Conservation (phyloP, 2,888 invertebrate genomes). For the Brenthis ino region DNA sequence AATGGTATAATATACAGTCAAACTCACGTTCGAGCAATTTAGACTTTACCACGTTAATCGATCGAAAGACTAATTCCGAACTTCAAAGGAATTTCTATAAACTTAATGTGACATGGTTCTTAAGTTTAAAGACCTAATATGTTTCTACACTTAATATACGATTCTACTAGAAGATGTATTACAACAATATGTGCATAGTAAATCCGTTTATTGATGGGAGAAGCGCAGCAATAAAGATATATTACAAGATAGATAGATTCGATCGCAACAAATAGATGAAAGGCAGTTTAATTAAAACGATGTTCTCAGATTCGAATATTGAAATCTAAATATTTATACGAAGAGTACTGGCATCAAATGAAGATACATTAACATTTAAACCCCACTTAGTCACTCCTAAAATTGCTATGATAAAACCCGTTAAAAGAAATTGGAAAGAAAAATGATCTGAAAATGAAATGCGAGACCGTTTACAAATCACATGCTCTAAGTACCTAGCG, state of each 20-base stretch:
- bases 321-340: too few species aligned
- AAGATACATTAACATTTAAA: too few species aligned
- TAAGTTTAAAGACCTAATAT: background rate
- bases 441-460: slow-evolving; percentile 16
- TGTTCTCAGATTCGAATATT: too few species aligned
- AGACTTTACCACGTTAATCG: slow-evolving; percentile 20
- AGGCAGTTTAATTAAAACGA: too few species aligned
- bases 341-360: too few species aligned
- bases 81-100: slow-evolving; percentile 14
- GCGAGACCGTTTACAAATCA: slow-evolving; percentile 22
- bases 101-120: slow-evolving; percentile 7
- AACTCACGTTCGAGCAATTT: slow-evolving; percentile 23
- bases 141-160: too few species aligned
- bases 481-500: slow-evolving; percentile 34
- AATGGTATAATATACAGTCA: slow-evolving; percentile 27
- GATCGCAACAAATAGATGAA: too few species aligned
- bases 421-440: background rate
- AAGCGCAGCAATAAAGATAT: too few species aligned
- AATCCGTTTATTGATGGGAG: too few species aligned
- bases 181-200: too few species aligned
- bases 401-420: background rate
- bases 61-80: slow-evolving; percentile 17
- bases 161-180: too few species aligned
- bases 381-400: background rate
- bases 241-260: too few species aligned